Percentiles rank a stretch among this genome's conserved stretches.
Conservation (phyloP, 2,113 vertebrate species). For the Pedetes capensis region DNA sequence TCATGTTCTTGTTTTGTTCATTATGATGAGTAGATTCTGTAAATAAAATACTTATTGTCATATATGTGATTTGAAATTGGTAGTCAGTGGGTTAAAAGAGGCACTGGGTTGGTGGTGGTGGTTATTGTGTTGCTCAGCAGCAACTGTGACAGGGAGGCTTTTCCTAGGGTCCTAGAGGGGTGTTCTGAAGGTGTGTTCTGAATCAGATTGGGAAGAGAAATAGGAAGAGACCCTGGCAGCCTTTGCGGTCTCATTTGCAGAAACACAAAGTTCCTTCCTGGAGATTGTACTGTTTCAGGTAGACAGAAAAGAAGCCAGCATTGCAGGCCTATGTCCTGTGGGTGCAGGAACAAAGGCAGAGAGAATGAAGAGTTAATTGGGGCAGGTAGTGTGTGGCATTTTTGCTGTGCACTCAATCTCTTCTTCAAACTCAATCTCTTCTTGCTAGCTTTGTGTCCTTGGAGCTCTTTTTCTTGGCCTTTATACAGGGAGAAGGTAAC, state of each 20-base stretch:
- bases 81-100: no score
- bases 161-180: background rate
- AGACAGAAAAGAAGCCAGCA: background rate
- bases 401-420: background rate
- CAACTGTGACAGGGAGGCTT: background rate
- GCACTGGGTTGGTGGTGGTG: background rate
- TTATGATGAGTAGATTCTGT: no score
- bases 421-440: background rate
- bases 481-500: background rate
- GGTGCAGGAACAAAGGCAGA: background rate
- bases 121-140: background rate
- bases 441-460: background rate
- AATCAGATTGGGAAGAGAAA: background rate
- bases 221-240: background rate
- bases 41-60: no score
- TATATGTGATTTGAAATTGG: no score
- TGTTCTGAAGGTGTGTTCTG: slow-evolving; percentile 20
- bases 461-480: background rate
- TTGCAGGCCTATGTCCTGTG: background rate
- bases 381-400: background rate
- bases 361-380: background rate
- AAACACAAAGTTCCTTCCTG: background rate
- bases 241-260: slow-evolving; percentile 21
- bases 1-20: no score
- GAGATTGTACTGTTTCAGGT: background rate